Evolutionary conservation across 2,797 vertebrate genomes (phyloP), one percentile per base, ranked within the genome.

Genomic region (Pachyuromys duprasi): DNA sequence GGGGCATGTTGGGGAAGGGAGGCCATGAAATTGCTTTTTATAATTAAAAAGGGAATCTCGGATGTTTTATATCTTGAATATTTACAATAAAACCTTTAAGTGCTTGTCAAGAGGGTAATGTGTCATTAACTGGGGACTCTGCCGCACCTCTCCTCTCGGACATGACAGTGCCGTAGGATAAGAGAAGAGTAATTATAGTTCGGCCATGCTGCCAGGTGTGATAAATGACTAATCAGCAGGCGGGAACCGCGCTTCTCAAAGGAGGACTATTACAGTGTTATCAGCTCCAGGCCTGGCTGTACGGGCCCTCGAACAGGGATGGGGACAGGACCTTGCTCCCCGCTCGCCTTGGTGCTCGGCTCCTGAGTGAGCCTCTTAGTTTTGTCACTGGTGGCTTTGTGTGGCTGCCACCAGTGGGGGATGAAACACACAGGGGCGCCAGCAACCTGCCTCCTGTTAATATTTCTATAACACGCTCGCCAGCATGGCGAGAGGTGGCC

Each of bases 161-260:
- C 99, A 99, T 99, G 99, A 99, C 99, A 99, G 99, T 99, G 98
- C 97, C 92, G 99, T 98, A 98, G 99, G 99, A 99, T 99, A 99
- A 99, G 99, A 99, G 99, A 99, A 99, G 99, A 99, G 99, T 99
- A 99, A 99, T 99, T 99, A 99, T 99, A 99, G 99, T 99, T 99
- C 99, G 99, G 99, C 99, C 99, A 99, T 99, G 99, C 99, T 99
- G 99, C 99, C 99, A 99, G 99, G 99, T 99, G 99, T 99, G 99
- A 99, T 99, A 99, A 99, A 99, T 99, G 99, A 99, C 99, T 99
- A 99, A 99, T 99, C 99, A 99, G 99, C 99, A 98, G 98, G 98
- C 99, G 98, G 99, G 99, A 99, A 99, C 99, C 99, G 98, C 98
- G 96, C 99, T 98, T 99, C 99, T 99, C 99, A 99, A 99, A 99